phyloP scores from a whole-genome alignment of 2,113 vertebrate species.

The Otocyon megalotis region DNA sequence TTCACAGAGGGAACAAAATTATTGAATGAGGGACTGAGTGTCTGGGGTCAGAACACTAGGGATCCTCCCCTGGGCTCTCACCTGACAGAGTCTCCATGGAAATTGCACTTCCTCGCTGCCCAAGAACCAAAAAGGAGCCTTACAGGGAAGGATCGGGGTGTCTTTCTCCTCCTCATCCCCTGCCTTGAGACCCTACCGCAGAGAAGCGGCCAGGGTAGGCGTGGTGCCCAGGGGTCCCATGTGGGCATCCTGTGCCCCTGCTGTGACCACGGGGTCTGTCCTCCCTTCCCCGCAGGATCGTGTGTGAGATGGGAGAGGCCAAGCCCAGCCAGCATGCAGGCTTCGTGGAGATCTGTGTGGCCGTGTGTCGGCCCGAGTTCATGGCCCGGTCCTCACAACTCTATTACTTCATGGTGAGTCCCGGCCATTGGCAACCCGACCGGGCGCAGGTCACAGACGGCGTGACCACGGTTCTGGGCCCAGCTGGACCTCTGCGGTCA shows the following conservation, averaged over 20 bases:
- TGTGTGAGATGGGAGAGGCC: conserved; percentile 98
- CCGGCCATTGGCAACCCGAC: fast-evolving
- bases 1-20: background rate
- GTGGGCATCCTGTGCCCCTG: background rate
- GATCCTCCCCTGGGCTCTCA: background rate
- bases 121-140: background rate
- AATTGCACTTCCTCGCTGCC: background rate
- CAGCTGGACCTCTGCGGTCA: background rate
- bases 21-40: background rate
- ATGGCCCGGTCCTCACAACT: conserved; percentile 96
- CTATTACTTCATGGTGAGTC: conserved; percentile 99
- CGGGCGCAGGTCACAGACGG: fast-evolving
- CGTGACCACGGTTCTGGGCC: background rate
- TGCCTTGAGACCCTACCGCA: conserved; percentile 18
- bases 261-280: background rate
- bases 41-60: background rate
- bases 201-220: background rate
- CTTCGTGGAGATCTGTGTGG: conserved; percentile 96
- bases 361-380: conserved; percentile 94
- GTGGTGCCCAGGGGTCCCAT: background rate
- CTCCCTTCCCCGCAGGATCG: conserved; percentile 91
- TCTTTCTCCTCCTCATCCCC: background rate
- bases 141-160: background rate
- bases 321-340: conserved; percentile 96
- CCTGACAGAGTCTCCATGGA: background rate